Percentiles rank a stretch among this genome's conserved stretches.
phyloP scores from a whole-genome alignment of 1,140 invertebrate species.

The Cheumatopsyche charites region DNA sequence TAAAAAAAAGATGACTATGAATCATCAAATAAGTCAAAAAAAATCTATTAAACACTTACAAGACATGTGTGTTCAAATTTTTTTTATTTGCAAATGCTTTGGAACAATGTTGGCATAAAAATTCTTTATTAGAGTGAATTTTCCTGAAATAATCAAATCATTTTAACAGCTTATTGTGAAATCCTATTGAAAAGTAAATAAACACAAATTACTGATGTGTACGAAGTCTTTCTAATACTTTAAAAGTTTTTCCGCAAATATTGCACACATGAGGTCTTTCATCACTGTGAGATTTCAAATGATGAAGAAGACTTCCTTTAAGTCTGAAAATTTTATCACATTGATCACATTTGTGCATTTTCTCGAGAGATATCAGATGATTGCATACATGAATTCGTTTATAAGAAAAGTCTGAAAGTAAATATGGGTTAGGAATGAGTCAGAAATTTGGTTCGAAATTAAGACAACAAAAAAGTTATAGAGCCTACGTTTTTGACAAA shows the following conservation, averaged over 20 bases:
- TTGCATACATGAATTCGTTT: conserved; percentile 41
- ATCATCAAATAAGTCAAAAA: neutral
- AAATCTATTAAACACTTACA: conserved; percentile 32
- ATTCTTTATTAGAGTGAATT: conserved; percentile 42
- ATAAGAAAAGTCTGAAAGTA: neutral
- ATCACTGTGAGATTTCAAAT: conserved; percentile 25
- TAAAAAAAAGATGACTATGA: neutral
- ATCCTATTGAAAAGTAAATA: too few relatives aligned
- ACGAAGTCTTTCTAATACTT: conserved; percentile 36
- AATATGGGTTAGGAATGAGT: neutral
- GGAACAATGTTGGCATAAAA: conserved; percentile 44
- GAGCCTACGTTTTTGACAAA: conserved; percentile 43
- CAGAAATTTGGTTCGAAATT: too few relatives aligned
- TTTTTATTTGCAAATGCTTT: conserved; percentile 38
- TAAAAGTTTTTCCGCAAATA: conserved; percentile 40
- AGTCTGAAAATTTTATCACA: conserved; percentile 41
- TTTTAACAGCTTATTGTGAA: too few relatives aligned
- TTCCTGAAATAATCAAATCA: too few relatives aligned
- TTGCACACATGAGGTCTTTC: conserved; percentile 39
- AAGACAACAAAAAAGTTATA: conserved; percentile 4
- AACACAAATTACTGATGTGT: conserved; percentile 42
- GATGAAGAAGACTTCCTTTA: conserved; percentile 28
- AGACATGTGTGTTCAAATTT: conserved; percentile 41
- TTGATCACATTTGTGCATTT: conserved; percentile 39
- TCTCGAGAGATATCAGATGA: conserved; percentile 41